Conservation (phyloP, 2,888 invertebrate genomes). For the Synergus japonicus region DNA sequence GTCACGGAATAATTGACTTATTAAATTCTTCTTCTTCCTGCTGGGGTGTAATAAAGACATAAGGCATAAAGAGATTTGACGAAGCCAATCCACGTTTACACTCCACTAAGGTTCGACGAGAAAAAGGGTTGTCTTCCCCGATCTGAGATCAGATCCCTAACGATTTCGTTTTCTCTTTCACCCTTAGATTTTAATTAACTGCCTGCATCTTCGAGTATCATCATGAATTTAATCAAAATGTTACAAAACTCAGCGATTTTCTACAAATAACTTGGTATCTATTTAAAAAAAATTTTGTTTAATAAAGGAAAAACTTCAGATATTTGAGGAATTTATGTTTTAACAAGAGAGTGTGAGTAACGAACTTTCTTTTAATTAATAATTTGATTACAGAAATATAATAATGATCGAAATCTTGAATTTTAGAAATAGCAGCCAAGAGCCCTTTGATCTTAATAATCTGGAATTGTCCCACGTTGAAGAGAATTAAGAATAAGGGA, state of each 20-base stretch:
- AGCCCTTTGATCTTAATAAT: constrained; percentile 63
- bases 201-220: constrained; percentile 55
- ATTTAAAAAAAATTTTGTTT: too few species aligned
- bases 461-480: constrained; percentile 60
- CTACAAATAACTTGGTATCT: too few species aligned
- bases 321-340: too few species aligned
- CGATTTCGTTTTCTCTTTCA: constrained; percentile 23
- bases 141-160: constrained; percentile 40
- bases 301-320: too few species aligned
- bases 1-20: not conserved
- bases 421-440: not conserved
- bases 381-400: not conserved
- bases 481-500: constrained; percentile 58
- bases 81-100: constrained; percentile 39
- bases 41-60: constrained; percentile 47
- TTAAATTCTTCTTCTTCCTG: not conserved
- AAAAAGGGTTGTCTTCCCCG: constrained; percentile 54
- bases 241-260: too few species aligned
- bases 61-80: constrained; percentile 49
- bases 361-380: not conserved
- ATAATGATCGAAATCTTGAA: not conserved
- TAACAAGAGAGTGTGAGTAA: too few species aligned
- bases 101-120: constrained; percentile 29
- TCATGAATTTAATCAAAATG: too few species aligned
- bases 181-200: constrained; percentile 62